Percentiles rank a stretch among this genome's conserved stretches.
Conservation (phyloP, 2,113 vertebrate species). For the Hyaena hyaena region DNA sequence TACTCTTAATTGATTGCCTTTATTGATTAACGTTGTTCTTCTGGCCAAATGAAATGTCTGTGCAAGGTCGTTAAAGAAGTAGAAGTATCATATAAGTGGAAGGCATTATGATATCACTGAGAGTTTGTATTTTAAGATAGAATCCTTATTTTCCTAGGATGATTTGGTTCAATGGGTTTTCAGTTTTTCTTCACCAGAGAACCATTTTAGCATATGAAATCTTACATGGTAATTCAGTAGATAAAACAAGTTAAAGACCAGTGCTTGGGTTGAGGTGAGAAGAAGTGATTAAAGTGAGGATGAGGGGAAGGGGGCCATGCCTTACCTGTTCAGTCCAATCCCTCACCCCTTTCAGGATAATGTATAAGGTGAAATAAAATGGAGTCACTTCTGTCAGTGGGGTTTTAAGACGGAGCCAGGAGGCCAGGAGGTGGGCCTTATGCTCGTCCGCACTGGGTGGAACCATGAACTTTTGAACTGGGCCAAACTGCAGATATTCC, state of each 20-base stretch:
- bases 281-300: neutral
- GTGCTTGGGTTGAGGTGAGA: neutral
- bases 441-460: neutral
- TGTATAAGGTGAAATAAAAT: neutral
- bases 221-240: constrained; percentile 14
- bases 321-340: neutral
- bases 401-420: neutral
- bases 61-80: constrained; percentile 45
- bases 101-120: neutral
- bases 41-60: constrained; percentile 51
- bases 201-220: constrained; percentile 42
- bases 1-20: constrained; percentile 60
- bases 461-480: neutral
- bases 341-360: neutral
- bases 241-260: constrained; percentile 13
- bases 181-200: neutral
- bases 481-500: neutral
- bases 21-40: constrained; percentile 68
- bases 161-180: constrained; percentile 23
- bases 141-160: constrained; percentile 38
- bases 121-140: constrained; percentile 38
- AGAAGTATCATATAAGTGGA: constrained; percentile 5
- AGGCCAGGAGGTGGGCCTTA: neutral
- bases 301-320: neutral
- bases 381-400: neutral